Base-by-base conservation (phyloP, 2,888 invertebrate genomes). In the Chloromyia formosa region DNA sequence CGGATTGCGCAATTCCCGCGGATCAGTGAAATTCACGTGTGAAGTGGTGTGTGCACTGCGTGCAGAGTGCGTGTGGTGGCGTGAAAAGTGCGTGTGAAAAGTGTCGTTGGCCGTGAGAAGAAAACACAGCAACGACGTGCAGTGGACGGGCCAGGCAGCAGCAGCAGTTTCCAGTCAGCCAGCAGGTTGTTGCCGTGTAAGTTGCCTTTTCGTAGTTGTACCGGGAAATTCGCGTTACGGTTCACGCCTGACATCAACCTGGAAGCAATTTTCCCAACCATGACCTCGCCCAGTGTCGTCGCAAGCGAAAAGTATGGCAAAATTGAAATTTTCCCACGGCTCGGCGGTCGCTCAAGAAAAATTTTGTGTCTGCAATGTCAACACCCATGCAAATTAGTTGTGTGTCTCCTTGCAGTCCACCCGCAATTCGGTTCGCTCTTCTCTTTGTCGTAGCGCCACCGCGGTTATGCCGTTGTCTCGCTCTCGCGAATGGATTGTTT, bases 381-480 rank as follows among this genome's bases (percentile, higher is more conserved):
- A 77, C 77, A 77, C 77, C 77, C 77, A 77, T 77, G 77, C 74
- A 76, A 76, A 76, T 76, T 76, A 74, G 58, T 56, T 71, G 73
- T 64, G 61, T n/a, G n/a, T n/a, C 56, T 42, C 71, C 54, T 40
- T 71, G 62, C 20, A 42, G 23, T 72, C 61, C 61, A 62, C 45
- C 61, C 64, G 58, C 49, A 64, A 62, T 16, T 14, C 58, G 42
- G n/a, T n/a, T n/a, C n/a, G n/a, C 22, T 18, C 40, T 58, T 58
- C 64, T 76, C 74, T 40, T 71, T 9, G 60, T 60, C n/a, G 23
- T 23, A 9, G 18, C 58, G 56, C 12, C 1, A 20, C 66, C 14
- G 42, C 18, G 10, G 45, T 10, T 18, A 56, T 69, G 18, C n/a
- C 16, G 60, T 18, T 66, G 45, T 40, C 61, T 22, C 12, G 18